These are phyloP conservation scores for Zaprionus lineosus DNA, from an alignment of 2,888 invertebrate genomes.

Conservation along the genomic window DNA sequence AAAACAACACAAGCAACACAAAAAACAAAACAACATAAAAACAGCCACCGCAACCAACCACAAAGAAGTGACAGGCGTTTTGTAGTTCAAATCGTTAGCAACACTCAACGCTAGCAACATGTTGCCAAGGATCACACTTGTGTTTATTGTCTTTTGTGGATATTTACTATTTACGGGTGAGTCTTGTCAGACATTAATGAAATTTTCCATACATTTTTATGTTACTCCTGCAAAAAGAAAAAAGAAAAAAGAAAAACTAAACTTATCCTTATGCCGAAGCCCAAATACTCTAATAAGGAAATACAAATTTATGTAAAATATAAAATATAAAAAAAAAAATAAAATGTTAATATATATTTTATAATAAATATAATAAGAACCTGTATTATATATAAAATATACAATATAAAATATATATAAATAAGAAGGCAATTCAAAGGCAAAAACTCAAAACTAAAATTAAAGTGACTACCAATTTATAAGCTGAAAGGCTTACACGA, in stretches of 20 bases:
- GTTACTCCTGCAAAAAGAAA: constrained; percentile 38
- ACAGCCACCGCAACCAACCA: constrained; percentile 3
- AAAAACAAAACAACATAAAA: constrained; percentile 17
- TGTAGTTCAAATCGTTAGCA: constrained; percentile 14
- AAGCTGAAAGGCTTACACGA: too few species aligned
- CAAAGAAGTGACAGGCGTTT: constrained; percentile 16
- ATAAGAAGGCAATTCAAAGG: too few species aligned
- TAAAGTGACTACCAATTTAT: too few species aligned
- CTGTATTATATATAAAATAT: too few species aligned
- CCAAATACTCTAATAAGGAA: background rate
- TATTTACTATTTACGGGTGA: constrained; percentile 82
- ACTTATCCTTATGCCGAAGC: background rate
- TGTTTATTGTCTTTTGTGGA: constrained; percentile 81
- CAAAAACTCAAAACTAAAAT: too few species aligned
- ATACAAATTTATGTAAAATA: background rate
- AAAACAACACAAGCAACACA: background rate
- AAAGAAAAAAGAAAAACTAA: constrained; percentile 29
- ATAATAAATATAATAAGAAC: too few species aligned
- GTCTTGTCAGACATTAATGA: constrained; percentile 63
- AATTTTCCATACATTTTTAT: constrained; percentile 30
- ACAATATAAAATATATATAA: too few species aligned
- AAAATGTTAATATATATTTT: too few species aligned
- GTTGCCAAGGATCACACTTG: constrained; percentile 80
- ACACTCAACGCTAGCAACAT: constrained; percentile 58
- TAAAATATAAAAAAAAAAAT: background rate